Evolutionary conservation across 2,888 invertebrate species (phyloP), one percentile per base, ranked within the genome.

Genomic region (Diadegma fenestrale): DNA sequence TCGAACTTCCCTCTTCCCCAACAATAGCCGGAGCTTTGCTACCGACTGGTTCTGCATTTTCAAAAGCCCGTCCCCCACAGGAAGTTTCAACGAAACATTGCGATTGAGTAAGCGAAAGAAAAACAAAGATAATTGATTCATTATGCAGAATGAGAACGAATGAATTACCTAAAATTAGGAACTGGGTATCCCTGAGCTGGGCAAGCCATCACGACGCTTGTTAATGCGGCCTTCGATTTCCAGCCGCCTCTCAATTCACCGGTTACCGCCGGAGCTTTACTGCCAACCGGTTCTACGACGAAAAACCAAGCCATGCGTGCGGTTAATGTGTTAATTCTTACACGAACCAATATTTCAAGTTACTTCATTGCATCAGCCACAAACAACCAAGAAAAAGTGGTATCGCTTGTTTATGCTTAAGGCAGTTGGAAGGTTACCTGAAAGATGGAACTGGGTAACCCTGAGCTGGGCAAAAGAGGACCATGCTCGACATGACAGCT

Each of bases 111-210:
- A 69, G 66, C 78, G 63, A 81, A 80, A 41, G 0, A 22, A 8
- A 61, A 71, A 17, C 72, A 72, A 30, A 66, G 41, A 80, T 22
- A 66, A 77, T 71, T 26, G 51, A 77, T 72, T 61, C 41, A 69
- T 30, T 54, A 61, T 41, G 48, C 72, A 63, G 41, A 76, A 72
- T 69, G 76, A 51, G 69, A 64, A 58, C 68, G 14, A 2, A 84
- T 80, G 91, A 90, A 94, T 94, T 94, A 96, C 96, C 95, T 95
- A 94, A 95, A 95, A 79, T 91, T 91, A 8, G 95, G 95, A 63
- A 95, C 94, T 84, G 96, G 96, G 93, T 95, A 97, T 90, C 96
- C 96, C 95, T 97, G 97, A 88, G 96, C 97, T 66, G 96, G 96
- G 94, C 97, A 97, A 89, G 96, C 94, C 90, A 96, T 93, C 43